These are phyloP conservation scores for Pteropus rufus DNA, from an alignment of 2,797 vertebrate species.

Conservation along the genomic window DNA sequence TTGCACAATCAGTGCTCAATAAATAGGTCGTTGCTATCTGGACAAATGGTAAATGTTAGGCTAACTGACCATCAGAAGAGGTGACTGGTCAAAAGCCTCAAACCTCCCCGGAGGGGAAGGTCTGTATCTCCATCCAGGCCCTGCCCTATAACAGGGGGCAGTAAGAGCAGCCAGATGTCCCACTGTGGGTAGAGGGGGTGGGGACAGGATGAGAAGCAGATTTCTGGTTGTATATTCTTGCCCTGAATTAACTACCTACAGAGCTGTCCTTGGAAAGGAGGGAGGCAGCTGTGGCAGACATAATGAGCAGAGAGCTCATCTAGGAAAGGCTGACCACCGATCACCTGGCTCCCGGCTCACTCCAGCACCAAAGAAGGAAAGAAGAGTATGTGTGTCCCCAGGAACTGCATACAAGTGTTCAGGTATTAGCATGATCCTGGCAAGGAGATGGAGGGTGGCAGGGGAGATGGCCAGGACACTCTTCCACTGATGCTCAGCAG, in stretches of 20 bases:
- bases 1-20: background rate
- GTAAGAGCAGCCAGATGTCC: background rate
- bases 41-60: background rate
- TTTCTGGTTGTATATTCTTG: background rate
- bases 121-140: background rate
- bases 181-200: background rate
- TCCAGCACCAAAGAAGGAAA: background rate
- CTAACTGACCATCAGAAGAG: background rate
- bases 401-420: background rate
- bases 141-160: background rate
- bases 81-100: background rate
- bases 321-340: slow-evolving; percentile 11
- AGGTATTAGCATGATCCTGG: background rate
- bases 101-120: background rate
- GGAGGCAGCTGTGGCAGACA: background rate
- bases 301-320: slow-evolving; percentile 4
- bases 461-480: background rate
- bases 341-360: background rate
- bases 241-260: background rate
- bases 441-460: background rate
- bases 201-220: background rate
- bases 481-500: fast-evolving
- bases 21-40: background rate
- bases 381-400: background rate
- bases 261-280: background rate